Percentiles rank a stretch among this genome's conserved stretches.
Evolutionary conservation across 2,888 invertebrate species (phyloP).

Genomic region (Megamerina dolium): DNA sequence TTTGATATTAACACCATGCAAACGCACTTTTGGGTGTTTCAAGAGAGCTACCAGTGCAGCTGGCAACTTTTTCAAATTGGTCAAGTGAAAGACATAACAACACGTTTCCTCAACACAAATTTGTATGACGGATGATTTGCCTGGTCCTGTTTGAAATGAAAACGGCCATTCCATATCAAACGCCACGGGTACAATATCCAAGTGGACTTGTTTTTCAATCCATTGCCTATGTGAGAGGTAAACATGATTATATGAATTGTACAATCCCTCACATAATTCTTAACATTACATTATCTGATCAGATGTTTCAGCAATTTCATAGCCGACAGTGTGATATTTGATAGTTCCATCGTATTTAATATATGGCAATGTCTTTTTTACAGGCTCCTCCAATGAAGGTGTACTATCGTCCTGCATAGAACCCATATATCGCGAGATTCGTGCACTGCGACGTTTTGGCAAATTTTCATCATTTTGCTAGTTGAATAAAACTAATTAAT

Average conservation of each 20-base stretch:
- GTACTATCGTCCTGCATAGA: constrained; percentile 30
- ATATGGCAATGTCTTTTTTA: constrained; percentile 30
- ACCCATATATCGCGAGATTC: constrained; percentile 32
- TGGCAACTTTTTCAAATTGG: constrained; percentile 54
- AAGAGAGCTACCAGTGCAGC: constrained; percentile 53
- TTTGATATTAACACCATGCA: constrained; percentile 61
- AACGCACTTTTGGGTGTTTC: constrained; percentile 54
- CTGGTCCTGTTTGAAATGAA: constrained; percentile 55
- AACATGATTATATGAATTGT: background rate
- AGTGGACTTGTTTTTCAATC: constrained; percentile 35
- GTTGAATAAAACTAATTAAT: no score
- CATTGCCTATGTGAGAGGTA: constrained; percentile 33
- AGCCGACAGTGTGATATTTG: constrained; percentile 43
- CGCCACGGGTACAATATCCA: constrained; percentile 52
- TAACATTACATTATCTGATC: constrained; percentile 50
- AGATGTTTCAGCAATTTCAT: constrained; percentile 51
- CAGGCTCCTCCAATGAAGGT: constrained; percentile 27
- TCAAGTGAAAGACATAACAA: constrained; percentile 57
- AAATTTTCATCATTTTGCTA: constrained; percentile 34
- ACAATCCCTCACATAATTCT: constrained; percentile 3
- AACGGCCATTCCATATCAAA: constrained; percentile 67
- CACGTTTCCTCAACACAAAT: constrained; percentile 53
- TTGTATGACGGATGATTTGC: constrained; percentile 59
- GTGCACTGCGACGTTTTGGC: constrained; percentile 37
- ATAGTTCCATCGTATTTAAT: constrained; percentile 40